Evolutionary conservation across 1,140 invertebrate species (phyloP), one percentile per base, ranked within the genome.

Genomic region (Semibalanus balanoides): DNA sequence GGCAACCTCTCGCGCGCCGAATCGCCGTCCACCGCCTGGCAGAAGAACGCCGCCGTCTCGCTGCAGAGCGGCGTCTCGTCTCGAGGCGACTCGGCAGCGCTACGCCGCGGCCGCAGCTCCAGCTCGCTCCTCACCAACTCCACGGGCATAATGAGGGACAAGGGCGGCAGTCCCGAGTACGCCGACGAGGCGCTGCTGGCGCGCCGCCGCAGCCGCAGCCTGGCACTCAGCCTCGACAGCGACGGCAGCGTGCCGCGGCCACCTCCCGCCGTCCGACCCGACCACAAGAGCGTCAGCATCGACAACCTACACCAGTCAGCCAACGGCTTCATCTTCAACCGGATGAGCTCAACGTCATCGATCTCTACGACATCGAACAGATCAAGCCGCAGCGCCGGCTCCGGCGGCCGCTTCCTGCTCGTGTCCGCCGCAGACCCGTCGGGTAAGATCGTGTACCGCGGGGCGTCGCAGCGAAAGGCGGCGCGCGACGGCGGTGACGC

Each of bases 341-440:
- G 70, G 9, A 28, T 72, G 70, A 72, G 19, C 70, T 28, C 70
- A 19, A 22, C 70, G 28, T 72, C 70, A 9, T 72, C 28, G 11
- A 5, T 30, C 25, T 72, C 70, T 5, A 72, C 70, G 28, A 72
- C 28, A n/a, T 72, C 70, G 70, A 72, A 72, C 70, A 17, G 29
- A 3, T 72, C 70, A n/a, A 28, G 29, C n/a, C n/a, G 25, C 25
- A 72, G 70, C 70, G 70, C 19, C 70, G 70, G 70, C 70, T 72
- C 70, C 19, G 70, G 70, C 25, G 70, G 70, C 29, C 70, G 70
- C 29, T 72, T 87, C 30, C 80, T 88, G 76, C 83, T 88, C 43
- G 83, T 89, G 40, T 86, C 87, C 74, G 86, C 87, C 27, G 82
- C 86, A 7, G 86, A 87, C 78, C 86, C 86, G 22, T 84, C 85